Evolutionary conservation across 2,113 vertebrate species (phyloP).

Genomic region (Donacobius atricapilla): DNA sequence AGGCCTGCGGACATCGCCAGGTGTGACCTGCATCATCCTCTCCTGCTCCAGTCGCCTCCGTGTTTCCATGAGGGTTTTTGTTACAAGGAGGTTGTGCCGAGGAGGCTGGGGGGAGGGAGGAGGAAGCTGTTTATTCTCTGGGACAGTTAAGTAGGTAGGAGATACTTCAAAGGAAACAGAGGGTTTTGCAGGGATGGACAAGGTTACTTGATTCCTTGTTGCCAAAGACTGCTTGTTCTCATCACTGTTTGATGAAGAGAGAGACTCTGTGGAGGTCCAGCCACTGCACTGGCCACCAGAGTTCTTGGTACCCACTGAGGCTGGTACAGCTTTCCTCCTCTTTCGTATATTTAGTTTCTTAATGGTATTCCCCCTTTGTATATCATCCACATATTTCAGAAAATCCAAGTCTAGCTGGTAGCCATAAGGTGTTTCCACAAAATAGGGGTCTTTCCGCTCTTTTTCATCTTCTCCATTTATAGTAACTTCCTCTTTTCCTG

Average conservation of each 20-base stretch:
- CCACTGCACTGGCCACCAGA: constrained; percentile 68
- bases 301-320: constrained; percentile 53
- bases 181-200: constrained; percentile 65
- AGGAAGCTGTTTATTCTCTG: constrained; percentile 82
- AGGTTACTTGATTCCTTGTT: constrained; percentile 70
- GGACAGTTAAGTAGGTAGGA: constrained; percentile 69
- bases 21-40: constrained; percentile 80
- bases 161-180: constrained; percentile 70
- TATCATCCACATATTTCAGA: constrained; percentile 97
- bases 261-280: constrained; percentile 92
- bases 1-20: constrained; percentile 82
- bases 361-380: constrained; percentile 94
- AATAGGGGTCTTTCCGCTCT: constrained; percentile 82
- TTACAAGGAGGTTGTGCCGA: constrained; percentile 90
- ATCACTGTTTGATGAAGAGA: constrained; percentile 92
- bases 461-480: constrained; percentile 81
- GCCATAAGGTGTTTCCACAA: constrained; percentile 97
- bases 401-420: constrained; percentile 97
- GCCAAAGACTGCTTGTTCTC: constrained; percentile 82
- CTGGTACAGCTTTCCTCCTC: constrained; percentile 77
- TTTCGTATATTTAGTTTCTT: constrained; percentile 90
- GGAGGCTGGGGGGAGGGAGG: constrained; percentile 86
- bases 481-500: constrained; percentile 80
- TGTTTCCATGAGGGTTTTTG: constrained; percentile 97
- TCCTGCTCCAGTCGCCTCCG: constrained; percentile 91